phyloP scores from a whole-genome alignment of 2,888 invertebrate genomes.

The Netelia melanura region DNA sequence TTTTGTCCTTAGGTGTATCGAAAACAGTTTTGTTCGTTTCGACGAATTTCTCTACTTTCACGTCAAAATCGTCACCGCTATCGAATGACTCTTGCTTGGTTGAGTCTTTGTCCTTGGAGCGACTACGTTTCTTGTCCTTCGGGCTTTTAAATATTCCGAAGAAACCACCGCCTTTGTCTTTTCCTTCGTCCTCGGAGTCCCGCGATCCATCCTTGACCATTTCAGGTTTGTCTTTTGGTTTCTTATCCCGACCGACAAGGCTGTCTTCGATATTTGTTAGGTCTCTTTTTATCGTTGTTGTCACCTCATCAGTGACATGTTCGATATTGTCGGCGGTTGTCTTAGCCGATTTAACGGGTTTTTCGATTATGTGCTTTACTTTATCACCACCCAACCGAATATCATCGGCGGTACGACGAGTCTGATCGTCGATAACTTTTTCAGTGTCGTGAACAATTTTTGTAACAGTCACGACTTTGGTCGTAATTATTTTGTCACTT shows the following conservation, averaged over 20 bases:
- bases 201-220: conserved; percentile 52
- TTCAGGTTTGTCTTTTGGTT: conserved; percentile 58
- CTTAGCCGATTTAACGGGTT: conserved; percentile 29
- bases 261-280: conserved; percentile 46
- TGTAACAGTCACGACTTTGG: conserved; percentile 82
- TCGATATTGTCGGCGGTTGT: conserved; percentile 62
- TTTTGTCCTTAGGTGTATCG: conserved; percentile 75
- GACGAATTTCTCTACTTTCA: conserved; percentile 64
- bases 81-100: conserved; percentile 80
- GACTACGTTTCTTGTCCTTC: conserved; percentile 77
- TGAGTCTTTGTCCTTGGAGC: conserved; percentile 77
- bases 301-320: conserved; percentile 52
- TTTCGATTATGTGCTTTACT: conserved; percentile 39
- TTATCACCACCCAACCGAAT: conserved; percentile 47
- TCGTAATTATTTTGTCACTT: conserved; percentile 84
- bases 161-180: conserved; percentile 78
- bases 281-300: conserved; percentile 58
- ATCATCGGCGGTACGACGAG: conserved; percentile 46
- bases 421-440: conserved; percentile 44
- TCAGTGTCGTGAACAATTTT: conserved; percentile 53
- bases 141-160: conserved; percentile 82
- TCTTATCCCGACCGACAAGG: conserved; percentile 28
- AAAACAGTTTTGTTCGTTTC: conserved; percentile 65
- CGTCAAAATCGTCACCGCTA: conserved; percentile 76
- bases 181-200: conserved; percentile 68